Conservation (phyloP, 2,888 invertebrate genomes). For the Drosophila infuscata region DNA sequence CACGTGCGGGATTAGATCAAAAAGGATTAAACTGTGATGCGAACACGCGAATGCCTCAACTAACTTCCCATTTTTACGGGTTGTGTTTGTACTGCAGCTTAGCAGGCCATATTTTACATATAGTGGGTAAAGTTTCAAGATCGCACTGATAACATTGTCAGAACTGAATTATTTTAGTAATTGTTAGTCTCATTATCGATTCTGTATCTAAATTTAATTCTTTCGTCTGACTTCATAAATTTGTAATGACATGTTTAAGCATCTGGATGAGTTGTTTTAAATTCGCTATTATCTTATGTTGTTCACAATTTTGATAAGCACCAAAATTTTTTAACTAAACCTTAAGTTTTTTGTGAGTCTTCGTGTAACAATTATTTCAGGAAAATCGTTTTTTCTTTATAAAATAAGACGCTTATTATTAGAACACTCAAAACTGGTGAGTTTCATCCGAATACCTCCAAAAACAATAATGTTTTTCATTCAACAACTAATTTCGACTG, state of each 20-base stretch:
- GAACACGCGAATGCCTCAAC: constrained; percentile 35
- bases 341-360: not conserved
- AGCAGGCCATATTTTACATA: constrained; percentile 3
- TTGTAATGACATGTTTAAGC: not conserved
- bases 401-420: not conserved
- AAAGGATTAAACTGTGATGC: constrained; percentile 66
- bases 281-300: not conserved
- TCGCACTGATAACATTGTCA: not conserved
- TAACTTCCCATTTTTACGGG: not conserved
- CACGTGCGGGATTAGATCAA: constrained; percentile 67
- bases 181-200: not conserved
- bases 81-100: constrained; percentile 7
- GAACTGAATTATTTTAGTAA: not conserved
- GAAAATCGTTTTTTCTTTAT: not conserved
- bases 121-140: not conserved
- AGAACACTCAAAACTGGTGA: not conserved
- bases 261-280: no score
- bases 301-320: not conserved
- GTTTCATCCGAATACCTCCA: no score
- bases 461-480: not conserved
- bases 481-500: not conserved
- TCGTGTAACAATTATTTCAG: not conserved
- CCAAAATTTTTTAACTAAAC: not conserved
- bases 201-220: not conserved
- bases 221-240: not conserved